Evolutionary conservation across 1,140 invertebrate species (phyloP), one percentile per base, ranked within the genome.

Genomic region (Aphelenchoides fujianensis): DNA sequence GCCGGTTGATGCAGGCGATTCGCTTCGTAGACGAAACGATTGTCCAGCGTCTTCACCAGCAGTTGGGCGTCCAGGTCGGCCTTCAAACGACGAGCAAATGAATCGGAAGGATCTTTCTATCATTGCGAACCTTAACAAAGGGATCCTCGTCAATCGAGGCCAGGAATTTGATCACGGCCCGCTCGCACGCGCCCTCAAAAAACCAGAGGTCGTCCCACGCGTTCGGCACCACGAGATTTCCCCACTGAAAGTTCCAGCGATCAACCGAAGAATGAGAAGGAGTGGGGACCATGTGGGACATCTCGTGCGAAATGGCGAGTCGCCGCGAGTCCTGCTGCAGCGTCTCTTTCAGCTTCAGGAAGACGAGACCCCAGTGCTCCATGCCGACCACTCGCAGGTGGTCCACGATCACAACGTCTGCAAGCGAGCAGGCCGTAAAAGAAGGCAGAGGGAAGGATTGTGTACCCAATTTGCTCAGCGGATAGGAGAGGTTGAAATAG

Each of bases 291-390:
- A 19, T 31, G 31, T 35, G 59, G 16, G 2, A n/a, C 1, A 61
- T 16, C 1, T 35, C n/a, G 31, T 61, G 31, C n/a, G n/a, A 2
- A n/a, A 61, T 61, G 16, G 59, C 19, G n/a, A 61, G 27, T 19
- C 16, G 19, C 36, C 59, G 31, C 36, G 16, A 2, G 59, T 61
- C n/a, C 19, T 61, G 59, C 19, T 19, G 2, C 16, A n/a, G 59
- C 27, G 16, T n/a, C n/a, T 61, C 59, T 34, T 61, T 61, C 16
- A 16, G 36, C 12, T 27, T 7, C 12, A 66, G 23, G 7, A 61
- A 61, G 16, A 69, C 52, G 5, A 69, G 2, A 2, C 68, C 68
- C 68, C 68, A 69, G 41, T 69, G 59, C 52, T 69, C 68, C 68
- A 69, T 69, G 32, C 34, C 68, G 12, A 27, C 57, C 27, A 69